Base-by-base conservation (phyloP, 2,888 invertebrate species). In the Ametastegia equiseti region DNA sequence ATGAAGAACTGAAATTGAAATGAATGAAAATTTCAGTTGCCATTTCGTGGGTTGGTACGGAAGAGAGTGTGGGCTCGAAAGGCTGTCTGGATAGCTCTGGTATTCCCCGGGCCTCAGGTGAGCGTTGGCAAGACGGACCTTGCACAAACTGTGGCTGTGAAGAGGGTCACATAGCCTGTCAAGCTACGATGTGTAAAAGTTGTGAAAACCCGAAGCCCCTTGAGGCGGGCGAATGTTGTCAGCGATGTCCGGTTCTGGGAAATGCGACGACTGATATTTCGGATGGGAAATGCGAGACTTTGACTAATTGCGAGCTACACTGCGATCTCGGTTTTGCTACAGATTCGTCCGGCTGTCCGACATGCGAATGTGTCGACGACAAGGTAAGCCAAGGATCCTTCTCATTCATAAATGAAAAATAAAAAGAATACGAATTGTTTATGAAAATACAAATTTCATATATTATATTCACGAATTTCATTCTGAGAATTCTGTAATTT, bases 91-190 rank as follows among this genome's bases (percentile, higher is more conserved):
- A 13, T 81, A 86, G 42, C 84, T 85, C 15, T 86, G 84, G 50
- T 78, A 84, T 5, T 71, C 84, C 45, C 85, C 86, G 80, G 84
- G 88, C 82, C 80, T 77, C 79, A 84, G 90, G 89, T 82, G 89
- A 83, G 81, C 83, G 69, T 13, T 84, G 85, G 88, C 84, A 83
- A 84, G 84, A 83, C 4, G 81, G 81, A n/a, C 87, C 87, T 2
- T 91, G 91, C 85, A 83, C 84, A 7, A 88, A 85, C 81, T 91
- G 91, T 85, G 82, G 84, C n/a, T 91, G 91, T 83, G 86, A 89
- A 36, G 84, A 87, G 39, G 87, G 86, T 13, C 73, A 67, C 45
- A 67, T 83, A 19, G 86, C 87, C 47, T 91, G 91, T 83, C 89
- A 89, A 33, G 85, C 84, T 4, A 85, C 88, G 15, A 90, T 90